phyloP scores from a whole-genome alignment of 2,888 invertebrate species.

The Nesidiocoris tenuis region DNA sequence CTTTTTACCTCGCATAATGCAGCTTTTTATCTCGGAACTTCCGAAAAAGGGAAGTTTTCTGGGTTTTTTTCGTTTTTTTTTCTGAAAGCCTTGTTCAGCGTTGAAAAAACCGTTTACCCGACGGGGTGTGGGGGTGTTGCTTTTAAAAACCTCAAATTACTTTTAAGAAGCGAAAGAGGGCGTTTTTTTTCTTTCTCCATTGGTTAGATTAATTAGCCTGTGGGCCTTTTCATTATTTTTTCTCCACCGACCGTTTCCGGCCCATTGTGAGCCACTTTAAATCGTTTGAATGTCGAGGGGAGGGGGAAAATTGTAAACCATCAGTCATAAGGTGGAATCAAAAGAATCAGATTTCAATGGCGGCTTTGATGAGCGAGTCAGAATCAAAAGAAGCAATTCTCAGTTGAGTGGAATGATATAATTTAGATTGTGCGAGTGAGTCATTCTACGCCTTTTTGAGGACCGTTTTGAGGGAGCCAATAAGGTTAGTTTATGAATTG shows the following conservation, averaged over 20 bases:
- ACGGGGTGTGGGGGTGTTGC: constrained; percentile 19
- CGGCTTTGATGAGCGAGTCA: not conserved
- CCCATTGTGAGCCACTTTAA: constrained; percentile 31
- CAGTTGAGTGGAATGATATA: not conserved
- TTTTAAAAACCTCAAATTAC: constrained; percentile 38
- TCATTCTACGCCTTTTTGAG: too few relatives aligned
- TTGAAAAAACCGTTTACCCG: not conserved
- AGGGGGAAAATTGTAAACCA: constrained; percentile 2
- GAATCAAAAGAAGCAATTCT: not conserved
- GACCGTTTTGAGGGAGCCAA: too few relatives aligned
- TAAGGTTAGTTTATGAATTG: too few relatives aligned
- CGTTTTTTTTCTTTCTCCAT: constrained; percentile 4
- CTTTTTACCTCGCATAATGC: constrained; percentile 36
- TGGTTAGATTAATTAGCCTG: constrained; percentile 32
- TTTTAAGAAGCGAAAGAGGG: constrained; percentile 15
- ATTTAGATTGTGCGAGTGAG: not conserved
- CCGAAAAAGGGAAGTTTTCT: constrained; percentile 8
- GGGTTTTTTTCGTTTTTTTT: not conserved
- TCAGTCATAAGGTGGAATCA: not conserved
- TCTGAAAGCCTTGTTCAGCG: not conserved
- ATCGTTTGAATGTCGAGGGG: not conserved
- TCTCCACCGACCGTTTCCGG: constrained; percentile 1
- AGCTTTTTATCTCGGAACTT: constrained; percentile 24
- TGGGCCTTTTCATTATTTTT: not conserved
- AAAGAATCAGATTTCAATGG: not conserved